These are phyloP conservation scores for Tachystola acroxantha DNA, from an alignment of 2,888 invertebrate species.

Conservation along the genomic window DNA sequence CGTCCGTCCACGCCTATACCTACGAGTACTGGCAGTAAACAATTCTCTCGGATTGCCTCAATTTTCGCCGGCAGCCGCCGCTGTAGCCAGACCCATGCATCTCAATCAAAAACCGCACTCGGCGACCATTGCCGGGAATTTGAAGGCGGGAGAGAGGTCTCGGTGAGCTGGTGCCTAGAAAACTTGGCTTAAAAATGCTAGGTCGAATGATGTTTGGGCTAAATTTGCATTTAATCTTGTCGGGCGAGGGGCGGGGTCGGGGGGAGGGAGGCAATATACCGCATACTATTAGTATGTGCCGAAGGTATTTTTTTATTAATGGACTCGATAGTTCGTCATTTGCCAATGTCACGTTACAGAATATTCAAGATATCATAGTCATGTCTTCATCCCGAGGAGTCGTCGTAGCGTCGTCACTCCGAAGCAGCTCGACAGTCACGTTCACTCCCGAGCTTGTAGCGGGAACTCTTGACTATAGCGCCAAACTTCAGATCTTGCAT, in stretches of 20 bases:
- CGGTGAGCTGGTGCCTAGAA: constrained; percentile 3
- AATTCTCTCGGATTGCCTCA: background rate
- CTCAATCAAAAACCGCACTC: background rate
- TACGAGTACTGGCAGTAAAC: background rate
- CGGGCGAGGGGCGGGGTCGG: constrained; percentile 1
- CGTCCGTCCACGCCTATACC: background rate
- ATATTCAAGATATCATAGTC: no score
- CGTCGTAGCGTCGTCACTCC: no score
- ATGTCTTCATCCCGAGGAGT: no score
- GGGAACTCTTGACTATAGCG: no score
- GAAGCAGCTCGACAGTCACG: no score
- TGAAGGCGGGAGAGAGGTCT: background rate
- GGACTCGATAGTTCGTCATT: no score
- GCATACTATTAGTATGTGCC: constrained; percentile 12
- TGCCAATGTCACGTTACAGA: no score
- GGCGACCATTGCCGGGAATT: background rate
- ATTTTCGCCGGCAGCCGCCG: background rate
- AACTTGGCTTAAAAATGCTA: constrained; percentile 17
- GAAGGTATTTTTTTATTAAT: no score
- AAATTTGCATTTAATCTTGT: constrained; percentile 26
- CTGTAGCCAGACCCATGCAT: background rate
- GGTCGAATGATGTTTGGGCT: constrained; percentile 21
- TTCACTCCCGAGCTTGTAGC: no score
- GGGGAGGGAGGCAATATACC: constrained; percentile 8
- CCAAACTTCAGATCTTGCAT: no score